Evolutionary conservation across 2,797 vertebrate species (phyloP).

Genomic region (Helicolenus hilgendorfi): DNA sequence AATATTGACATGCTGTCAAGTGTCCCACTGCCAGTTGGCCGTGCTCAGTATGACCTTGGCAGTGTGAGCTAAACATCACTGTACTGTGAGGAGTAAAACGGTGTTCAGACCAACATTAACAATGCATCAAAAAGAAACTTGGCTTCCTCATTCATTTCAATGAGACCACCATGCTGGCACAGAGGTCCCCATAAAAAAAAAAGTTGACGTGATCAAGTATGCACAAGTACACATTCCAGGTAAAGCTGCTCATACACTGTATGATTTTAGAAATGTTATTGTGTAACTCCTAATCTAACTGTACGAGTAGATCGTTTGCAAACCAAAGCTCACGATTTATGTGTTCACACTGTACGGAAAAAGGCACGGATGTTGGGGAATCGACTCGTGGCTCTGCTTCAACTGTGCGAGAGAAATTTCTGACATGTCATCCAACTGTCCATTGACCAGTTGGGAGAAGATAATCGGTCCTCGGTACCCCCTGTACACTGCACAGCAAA

Average conservation of each 20-base stretch:
- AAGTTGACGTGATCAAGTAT: neutral
- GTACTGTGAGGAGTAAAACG: neutral
- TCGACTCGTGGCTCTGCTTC: no score
- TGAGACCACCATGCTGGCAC: neutral
- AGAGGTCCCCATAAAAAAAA: neutral
- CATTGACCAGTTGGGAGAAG: no score
- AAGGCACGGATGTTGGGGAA: no score
- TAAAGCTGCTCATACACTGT: neutral
- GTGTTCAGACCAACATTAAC: neutral
- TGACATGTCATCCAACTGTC: no score
- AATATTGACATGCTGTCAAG: conserved; percentile 47
- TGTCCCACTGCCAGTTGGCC: neutral
- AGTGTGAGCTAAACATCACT: neutral
- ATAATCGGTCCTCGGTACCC: no score
- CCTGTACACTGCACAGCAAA: no score
- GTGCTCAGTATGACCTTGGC: conserved; percentile 40
- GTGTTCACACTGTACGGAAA: no score
- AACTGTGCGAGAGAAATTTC: no score
- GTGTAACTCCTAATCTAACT: neutral
- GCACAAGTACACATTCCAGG: neutral
- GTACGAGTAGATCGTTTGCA: neutral
- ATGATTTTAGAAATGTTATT: neutral
- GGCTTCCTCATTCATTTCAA: neutral
- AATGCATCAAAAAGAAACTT: neutral
- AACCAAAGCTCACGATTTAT: no score